Evolutionary conservation across 2,797 vertebrate genomes (phyloP), one percentile per base, ranked within the genome.

Genomic region (Myripristis murdjan): DNA sequence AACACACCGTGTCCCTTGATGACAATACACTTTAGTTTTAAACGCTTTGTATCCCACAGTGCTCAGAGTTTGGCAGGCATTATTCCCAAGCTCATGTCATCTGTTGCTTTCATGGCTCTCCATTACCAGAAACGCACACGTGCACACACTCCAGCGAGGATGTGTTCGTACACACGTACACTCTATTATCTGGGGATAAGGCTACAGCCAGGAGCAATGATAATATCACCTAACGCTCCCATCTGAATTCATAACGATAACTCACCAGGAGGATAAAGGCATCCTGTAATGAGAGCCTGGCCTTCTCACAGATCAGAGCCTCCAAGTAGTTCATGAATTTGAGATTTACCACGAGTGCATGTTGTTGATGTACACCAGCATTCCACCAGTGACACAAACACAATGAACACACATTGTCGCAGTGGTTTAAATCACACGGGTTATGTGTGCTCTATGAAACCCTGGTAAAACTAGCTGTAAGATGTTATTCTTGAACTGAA

Each of bases 171-270:
- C 20, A 47, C 23, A 49, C n/a, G 22, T 24, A 46, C 48, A 28
- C 33, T 48, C 26, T 56, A 62, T 51, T 54, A 52, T 41, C 7
- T 53, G 51, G 5, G 46, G 22, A 70, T 70, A n/a, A 28, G 49
- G 52, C 26, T 41, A 24, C 56, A 56, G 55, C 62, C 69, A 31
- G 53, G 9, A 52, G 75, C 70, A 24, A 39, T 55, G 51, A 70
- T 68, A 23, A 64, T 64, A 74, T 75, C 52, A 76, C 77, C 61
- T 24, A 11, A 70, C 31, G 48, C 22, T n/a, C 43, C 26, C 51
- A 51, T 59, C 37, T 73, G 24, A 66, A 54, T 64, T 70, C 63
- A 49, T 46, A 74, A 23, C 5, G 59, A 79, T 51, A 64, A 58
- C 54, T 56, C 35, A 43, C 24, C 16, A 22, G 61, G 6, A 48